Evolutionary conservation across 1,140 invertebrate genomes (phyloP).

Genomic region (Metopolophium dirhodum): DNA sequence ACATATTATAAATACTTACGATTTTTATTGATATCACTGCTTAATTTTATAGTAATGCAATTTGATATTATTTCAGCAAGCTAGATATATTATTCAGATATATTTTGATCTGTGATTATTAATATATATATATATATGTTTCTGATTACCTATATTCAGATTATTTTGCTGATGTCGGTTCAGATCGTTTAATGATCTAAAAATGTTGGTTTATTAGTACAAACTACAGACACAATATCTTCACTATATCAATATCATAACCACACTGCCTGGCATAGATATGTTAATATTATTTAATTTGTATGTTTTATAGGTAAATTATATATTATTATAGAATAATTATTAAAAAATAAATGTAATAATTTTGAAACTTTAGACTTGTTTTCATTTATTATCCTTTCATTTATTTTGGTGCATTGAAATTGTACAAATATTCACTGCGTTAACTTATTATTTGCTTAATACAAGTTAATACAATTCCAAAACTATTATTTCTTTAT

Average conservation of each 20-base stretch:
- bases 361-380: constrained; percentile 8
- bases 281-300: constrained; percentile 27
- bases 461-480: not conserved
- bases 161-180: not conserved
- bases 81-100: not conserved
- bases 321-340: not conserved
- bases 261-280: constrained; percentile 17
- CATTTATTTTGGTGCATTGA: not conserved
- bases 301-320: not conserved
- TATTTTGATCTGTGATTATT: not conserved
- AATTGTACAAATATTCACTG: not conserved
- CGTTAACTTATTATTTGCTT: not conserved
- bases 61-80: constrained; percentile 9
- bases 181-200: not conserved
- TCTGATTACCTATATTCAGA: not conserved
- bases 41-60: constrained; percentile 35
- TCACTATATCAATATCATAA: constrained; percentile 26
- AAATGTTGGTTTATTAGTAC: constrained; percentile 25
- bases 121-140: not conserved
- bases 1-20: not conserved
- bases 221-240: not conserved
- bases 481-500: not conserved
- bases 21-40: not conserved
- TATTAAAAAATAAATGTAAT: constrained; percentile 20
- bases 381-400: constrained; percentile 20